Percentiles rank a stretch among this genome's conserved stretches.
phyloP scores from a whole-genome alignment of 2,113 vertebrate genomes.

The Nestor notabilis region DNA sequence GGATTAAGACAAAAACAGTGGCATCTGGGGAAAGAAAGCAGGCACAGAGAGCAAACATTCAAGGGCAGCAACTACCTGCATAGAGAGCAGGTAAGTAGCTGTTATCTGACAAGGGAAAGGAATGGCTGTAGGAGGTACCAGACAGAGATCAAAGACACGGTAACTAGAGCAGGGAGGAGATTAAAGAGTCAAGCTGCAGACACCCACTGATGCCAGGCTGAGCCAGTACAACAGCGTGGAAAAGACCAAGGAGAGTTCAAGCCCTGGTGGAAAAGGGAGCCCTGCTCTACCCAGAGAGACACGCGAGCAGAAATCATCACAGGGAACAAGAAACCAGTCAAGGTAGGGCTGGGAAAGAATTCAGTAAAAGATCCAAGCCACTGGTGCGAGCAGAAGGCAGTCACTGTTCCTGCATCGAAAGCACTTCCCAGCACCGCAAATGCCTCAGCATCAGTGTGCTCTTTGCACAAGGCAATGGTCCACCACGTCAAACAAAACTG shows the following conservation, averaged over 20 bases:
- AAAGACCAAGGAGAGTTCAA: neutral
- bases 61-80: neutral
- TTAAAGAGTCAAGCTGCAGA: neutral
- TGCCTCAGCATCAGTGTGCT: neutral
- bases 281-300: neutral
- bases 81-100: neutral
- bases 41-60: neutral
- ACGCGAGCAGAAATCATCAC: neutral
- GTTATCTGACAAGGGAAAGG: neutral
- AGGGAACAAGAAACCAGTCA: neutral
- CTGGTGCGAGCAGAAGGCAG: neutral
- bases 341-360: neutral
- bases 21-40: neutral
- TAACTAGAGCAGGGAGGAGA: neutral
- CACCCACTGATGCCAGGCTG: neutral
- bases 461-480: neutral
- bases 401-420: neutral
- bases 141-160: neutral
- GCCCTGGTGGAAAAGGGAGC: neutral
- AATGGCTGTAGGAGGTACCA: neutral
- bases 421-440: rapidly evolving
- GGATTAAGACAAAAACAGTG: neutral
- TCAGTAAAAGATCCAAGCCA: neutral
- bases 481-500: neutral
- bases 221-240: neutral